A percentile compares a stretch with the other conserved stretches of the same genome.
These are phyloP conservation scores for Halocynthia aurantium DNA, from an alignment of 23 tunicate species.

Conservation along the genomic window DNA sequence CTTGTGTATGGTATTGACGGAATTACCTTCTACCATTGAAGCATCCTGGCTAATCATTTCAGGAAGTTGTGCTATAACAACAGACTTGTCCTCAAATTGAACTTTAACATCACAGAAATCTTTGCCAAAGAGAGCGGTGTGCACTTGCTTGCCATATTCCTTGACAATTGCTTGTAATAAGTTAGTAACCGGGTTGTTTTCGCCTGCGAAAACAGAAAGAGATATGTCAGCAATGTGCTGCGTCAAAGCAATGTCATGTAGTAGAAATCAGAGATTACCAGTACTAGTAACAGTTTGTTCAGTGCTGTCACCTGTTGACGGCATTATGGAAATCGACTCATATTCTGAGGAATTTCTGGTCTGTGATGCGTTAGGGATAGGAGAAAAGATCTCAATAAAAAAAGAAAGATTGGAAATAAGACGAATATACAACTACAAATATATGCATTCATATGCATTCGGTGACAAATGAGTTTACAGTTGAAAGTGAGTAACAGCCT, in stretches of 20 bases:
- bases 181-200: conserved; percentile 6
- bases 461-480: background rate
- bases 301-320: background rate
- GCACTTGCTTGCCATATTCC: conserved; percentile 14
- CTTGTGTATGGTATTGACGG: too few relatives aligned
- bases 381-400: background rate
- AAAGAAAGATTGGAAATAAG: background rate
- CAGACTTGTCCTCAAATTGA: conserved; percentile 18
- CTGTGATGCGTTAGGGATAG: background rate
- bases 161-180: conserved; percentile 18
- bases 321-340: background rate
- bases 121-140: conserved; percentile 16
- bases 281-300: too few relatives aligned
- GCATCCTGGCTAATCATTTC: background rate
- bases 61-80: conserved; percentile 11
- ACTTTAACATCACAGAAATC: conserved; percentile 5
- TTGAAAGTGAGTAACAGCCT: too few relatives aligned
- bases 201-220: background rate
- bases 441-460: too few relatives aligned
- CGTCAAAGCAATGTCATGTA: background rate
- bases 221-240: background rate
- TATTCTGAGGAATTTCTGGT: background rate
- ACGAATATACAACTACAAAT: too few relatives aligned
- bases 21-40: too few relatives aligned
- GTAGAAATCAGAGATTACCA: too few relatives aligned